These are phyloP conservation scores for Delichon dasypus DNA, from an alignment of 2,797 vertebrate species.

Conservation along the genomic window DNA sequence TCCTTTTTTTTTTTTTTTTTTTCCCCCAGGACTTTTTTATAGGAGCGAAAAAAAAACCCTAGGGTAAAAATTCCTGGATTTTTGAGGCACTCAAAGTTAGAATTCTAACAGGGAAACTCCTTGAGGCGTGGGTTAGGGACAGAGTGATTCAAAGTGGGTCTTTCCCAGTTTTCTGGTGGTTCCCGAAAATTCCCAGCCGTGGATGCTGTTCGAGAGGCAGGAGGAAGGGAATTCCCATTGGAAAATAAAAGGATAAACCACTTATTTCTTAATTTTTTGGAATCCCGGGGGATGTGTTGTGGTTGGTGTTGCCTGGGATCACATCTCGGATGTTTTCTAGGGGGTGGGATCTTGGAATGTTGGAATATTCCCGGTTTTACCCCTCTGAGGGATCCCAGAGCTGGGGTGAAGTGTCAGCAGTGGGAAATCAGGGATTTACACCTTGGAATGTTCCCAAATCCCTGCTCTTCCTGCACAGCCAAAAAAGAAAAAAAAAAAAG, in stretches of 20 bases:
- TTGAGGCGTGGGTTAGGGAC: not conserved
- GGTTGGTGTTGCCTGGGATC: not conserved
- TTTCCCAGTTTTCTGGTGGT: not conserved
- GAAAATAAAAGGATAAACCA: not conserved
- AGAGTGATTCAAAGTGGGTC: not conserved
- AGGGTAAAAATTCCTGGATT: not conserved
- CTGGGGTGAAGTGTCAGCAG: not conserved
- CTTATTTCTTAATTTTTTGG: not conserved
- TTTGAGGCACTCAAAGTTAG: not conserved
- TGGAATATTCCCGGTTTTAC: not conserved
- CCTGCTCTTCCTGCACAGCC: not conserved
- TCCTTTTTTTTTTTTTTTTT: not conserved
- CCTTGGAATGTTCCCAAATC: not conserved
- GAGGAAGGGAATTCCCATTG: not conserved
- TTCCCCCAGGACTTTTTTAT: not conserved
- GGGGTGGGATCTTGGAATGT: not conserved
- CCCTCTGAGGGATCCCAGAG: not conserved
- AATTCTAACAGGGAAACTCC: not conserved
- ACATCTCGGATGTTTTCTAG: not conserved
- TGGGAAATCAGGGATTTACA: not conserved
- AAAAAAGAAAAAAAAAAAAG: not conserved
- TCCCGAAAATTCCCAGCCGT: not conserved
- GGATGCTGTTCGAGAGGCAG: not conserved
- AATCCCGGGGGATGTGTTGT: not conserved
- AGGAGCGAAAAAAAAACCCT: not conserved